Evolutionary conservation across 2,797 vertebrate genomes (phyloP).

Genomic region (Tenualosa thibaudeaui): DNA sequence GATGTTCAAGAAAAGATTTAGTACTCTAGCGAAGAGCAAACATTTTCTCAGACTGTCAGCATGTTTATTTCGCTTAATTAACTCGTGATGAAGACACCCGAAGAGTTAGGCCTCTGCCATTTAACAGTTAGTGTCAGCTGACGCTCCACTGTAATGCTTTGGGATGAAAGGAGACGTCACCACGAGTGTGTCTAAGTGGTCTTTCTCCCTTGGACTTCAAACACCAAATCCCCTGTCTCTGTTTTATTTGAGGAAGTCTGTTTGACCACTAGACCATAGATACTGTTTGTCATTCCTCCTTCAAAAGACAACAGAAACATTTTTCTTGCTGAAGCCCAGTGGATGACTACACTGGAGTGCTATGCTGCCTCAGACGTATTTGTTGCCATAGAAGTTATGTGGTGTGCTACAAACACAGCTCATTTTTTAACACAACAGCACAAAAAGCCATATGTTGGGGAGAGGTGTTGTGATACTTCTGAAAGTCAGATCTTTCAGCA

Average conservation of each 20-base stretch:
- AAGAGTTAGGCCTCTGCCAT: not conserved
- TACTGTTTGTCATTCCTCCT: constrained; percentile 17
- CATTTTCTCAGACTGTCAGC: constrained; percentile 14
- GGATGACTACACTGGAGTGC: not conserved
- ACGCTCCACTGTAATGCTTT: not conserved
- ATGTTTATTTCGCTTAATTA: constrained; percentile 17
- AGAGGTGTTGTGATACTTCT: not conserved
- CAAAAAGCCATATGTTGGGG: not conserved
- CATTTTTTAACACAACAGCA: not conserved
- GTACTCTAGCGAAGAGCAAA: not conserved
- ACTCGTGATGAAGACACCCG: not conserved
- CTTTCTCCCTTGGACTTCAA: constrained; percentile 8
- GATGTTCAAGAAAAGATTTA: not conserved
- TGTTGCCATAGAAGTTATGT: not conserved
- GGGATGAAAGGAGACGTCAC: constrained; percentile 6
- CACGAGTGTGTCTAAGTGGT: constrained; percentile 10
- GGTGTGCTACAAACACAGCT: not conserved
- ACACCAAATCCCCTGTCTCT: constrained; percentile 15
- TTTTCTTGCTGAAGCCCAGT: not conserved
- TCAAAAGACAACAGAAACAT: constrained; percentile 23
- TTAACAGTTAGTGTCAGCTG: not conserved
- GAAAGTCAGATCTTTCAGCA: not conserved
- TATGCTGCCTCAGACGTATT: not conserved
- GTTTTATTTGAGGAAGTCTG: constrained; percentile 1
- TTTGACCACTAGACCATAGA: constrained; percentile 14